Evolutionary conservation across 2,797 vertebrate species (phyloP), one percentile per base, ranked within the genome.

Genomic region (Melanotaenia pygmaea): DNA sequence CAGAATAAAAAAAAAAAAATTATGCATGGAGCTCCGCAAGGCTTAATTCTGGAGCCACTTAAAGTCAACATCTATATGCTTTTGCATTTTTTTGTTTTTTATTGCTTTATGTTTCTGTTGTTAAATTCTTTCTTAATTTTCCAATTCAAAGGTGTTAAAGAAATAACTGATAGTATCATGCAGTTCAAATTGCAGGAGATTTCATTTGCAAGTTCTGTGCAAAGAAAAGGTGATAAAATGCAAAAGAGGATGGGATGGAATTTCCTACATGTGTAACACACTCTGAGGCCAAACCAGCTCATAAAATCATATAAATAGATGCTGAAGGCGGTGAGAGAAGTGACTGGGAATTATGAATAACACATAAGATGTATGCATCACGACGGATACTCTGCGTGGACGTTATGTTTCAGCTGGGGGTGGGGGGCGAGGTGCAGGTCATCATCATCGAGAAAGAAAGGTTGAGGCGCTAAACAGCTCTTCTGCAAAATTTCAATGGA

Each of bases 401-500:
- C 35, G 7, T 37, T 11, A 37, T 37, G 37, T 38, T 38, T n/a
- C 20, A 11, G 20, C 3, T 22, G 22, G 38, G 3, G 38, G 38
- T 40, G 38, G 50, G 50, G 38, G 50, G 50, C 16, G 50, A 24
- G n/a, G 3, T 4, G 22, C 5, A n/a, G 53, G 24, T 24, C 20
- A 24, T 24, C 22, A 22, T 30, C 16, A 22, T 28, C 20, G 38
- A 32, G 64, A 18, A 24, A 53, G 53, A 26, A 12, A 22, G 12
- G 20, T 2, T 28, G 26, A 28, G 26, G 1, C 34, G 38, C 38
- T 34, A 43, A 67, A 45, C 10, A 30, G 57, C 51, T 40, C 26
- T 63, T 69, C 43, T 28, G 74, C 22, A 60, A 62, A 37, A 53
- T 45, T 53, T 12, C 6, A 22, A 59, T 65, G 74, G 74, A 76